These are phyloP conservation scores for Eremophila alpestris DNA, from an alignment of 2,797 vertebrate species.

Conservation along the genomic window DNA sequence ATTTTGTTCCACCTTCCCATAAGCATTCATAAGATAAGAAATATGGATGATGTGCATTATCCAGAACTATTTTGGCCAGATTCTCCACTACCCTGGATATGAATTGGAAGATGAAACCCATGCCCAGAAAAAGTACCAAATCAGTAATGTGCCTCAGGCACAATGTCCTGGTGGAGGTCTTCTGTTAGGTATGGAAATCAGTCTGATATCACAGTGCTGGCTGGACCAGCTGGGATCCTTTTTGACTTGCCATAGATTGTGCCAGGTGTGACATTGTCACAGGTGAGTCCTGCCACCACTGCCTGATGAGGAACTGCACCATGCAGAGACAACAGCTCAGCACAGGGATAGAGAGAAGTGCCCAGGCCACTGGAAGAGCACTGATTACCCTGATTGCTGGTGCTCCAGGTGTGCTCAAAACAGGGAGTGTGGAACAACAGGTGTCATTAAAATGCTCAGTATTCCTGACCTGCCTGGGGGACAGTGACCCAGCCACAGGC, in stretches of 20 bases:
- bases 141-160: not conserved
- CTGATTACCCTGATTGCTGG: not conserved
- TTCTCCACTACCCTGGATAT: not conserved
- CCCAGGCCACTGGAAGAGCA: not conserved
- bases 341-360: not conserved
- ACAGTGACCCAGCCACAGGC: not conserved
- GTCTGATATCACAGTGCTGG: not conserved
- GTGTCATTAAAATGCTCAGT: not conserved
- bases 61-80: not conserved
- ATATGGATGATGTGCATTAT: not conserved
- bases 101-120: not conserved
- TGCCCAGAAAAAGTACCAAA: not conserved
- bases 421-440: not conserved
- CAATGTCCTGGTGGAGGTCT: not conserved
- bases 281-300: not conserved
- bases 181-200: not conserved
- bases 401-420: not conserved
- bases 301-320: not conserved
- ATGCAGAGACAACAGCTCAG: fast-evolving
- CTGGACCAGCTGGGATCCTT: not conserved
- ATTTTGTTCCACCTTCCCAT: not conserved
- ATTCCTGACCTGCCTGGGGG: not conserved
- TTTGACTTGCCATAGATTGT: fast-evolving
- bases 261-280: not conserved
- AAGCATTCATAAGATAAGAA: not conserved